Evolutionary conservation across 2,797 vertebrate species (phyloP).

Genomic region (Garrulus glandarius): DNA sequence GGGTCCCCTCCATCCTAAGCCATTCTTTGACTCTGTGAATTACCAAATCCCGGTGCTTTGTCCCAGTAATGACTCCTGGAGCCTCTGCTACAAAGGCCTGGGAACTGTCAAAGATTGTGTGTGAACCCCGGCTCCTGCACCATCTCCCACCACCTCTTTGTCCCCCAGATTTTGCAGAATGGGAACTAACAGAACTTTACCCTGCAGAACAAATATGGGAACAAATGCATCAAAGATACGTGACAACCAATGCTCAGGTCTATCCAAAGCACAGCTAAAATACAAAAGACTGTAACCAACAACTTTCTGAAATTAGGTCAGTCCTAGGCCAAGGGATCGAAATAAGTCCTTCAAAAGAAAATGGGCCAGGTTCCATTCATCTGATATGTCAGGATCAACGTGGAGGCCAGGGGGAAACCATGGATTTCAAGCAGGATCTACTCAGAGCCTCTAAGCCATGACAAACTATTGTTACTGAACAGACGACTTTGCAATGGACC

Average conservation of each 20-base stretch:
- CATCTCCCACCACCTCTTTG: neutral
- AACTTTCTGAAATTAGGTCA: neutral
- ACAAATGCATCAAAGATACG: neutral
- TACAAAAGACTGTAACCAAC: neutral
- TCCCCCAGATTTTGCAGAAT: neutral
- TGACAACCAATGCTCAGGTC: neutral
- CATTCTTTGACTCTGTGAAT: neutral
- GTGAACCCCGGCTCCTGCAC: neutral
- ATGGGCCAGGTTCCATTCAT: neutral
- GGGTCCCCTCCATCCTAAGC: neutral
- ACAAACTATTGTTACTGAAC: neutral
- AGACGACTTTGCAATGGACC: neutral
- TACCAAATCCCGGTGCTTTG: neutral
- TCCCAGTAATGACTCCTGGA: neutral
- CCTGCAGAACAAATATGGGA: neutral
- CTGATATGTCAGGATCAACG: neutral
- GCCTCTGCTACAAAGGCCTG: neutral
- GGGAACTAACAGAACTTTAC: neutral
- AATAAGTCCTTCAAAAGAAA: neutral
- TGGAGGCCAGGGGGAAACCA: neutral
- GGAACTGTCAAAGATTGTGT: neutral
- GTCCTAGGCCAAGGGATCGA: neutral
- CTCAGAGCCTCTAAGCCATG: neutral
- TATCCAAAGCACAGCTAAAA: neutral
- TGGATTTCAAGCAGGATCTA: neutral